Evolutionary conservation across 1,140 invertebrate species (phyloP).

Genomic region (Pogonomyrmex barbatus): DNA sequence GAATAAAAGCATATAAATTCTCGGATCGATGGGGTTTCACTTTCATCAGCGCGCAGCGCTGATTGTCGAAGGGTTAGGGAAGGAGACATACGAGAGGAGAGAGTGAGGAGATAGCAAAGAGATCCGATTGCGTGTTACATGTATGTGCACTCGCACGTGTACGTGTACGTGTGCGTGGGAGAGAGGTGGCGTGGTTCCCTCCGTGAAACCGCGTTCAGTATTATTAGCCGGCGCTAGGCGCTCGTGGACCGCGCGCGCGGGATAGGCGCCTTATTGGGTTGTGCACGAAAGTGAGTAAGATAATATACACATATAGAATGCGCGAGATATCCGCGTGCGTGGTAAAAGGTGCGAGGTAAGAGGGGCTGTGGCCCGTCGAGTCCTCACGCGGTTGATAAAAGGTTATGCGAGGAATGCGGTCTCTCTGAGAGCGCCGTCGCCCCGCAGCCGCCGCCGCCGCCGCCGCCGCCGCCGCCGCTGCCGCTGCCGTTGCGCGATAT

Average conservation of each 20-base stretch:
- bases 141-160: not conserved
- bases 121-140: not conserved
- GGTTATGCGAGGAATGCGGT: conserved; percentile 80
- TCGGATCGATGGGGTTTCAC: not conserved
- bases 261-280: conserved; percentile 76
- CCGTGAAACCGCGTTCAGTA: conserved; percentile 70
- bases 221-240: conserved; percentile 76
- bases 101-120: not conserved
- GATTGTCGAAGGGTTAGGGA: not conserved
- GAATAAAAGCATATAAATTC: conserved; percentile 6
- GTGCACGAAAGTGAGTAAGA: conserved; percentile 78
- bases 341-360: conserved; percentile 76
- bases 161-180: not conserved
- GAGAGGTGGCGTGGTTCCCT: conserved; percentile 42
- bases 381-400: conserved; percentile 76
- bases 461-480: conserved; percentile 8
- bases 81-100: conserved; percentile 9
- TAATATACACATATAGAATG: conserved; percentile 78
- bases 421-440: conserved; percentile 72
- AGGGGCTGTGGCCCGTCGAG: conserved; percentile 67
- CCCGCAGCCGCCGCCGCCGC: not conserved
- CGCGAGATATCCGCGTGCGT: conserved; percentile 74
- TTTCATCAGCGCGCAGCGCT: not conserved
- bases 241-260: conserved; percentile 65
- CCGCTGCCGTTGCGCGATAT: conserved; percentile 56